Conservation (phyloP, 2,888 invertebrate species). For the Deilephila porcellus region DNA sequence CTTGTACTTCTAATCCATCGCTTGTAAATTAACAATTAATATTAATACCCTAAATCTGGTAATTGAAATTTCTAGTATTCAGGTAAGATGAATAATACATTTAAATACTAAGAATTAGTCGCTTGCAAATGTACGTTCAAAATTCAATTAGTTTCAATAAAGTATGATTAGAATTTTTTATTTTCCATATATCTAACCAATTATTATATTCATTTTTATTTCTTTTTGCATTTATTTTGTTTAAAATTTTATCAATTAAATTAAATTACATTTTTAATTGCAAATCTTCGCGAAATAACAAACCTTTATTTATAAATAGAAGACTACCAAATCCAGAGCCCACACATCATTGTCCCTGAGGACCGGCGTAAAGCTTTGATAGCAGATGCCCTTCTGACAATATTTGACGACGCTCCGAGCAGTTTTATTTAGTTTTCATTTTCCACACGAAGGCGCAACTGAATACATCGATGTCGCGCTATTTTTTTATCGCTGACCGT, state of each 20-base stretch:
- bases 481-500: conserved; percentile 42
- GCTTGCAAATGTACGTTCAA: background rate
- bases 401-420: conserved; percentile 58
- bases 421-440: conserved; percentile 72
- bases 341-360: conserved; percentile 30
- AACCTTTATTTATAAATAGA: conserved; percentile 20
- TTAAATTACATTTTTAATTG: too few relatives aligned
- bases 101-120: background rate
- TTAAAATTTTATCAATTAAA: too few relatives aligned
- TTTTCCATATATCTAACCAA: too few relatives aligned
- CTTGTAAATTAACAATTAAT: background rate
- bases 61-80: background rate
- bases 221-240: too few relatives aligned
- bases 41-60: background rate
- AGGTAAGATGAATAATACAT: background rate
- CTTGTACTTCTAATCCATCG: background rate
- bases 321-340: conserved; percentile 25
- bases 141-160: background rate
- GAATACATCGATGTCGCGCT: conserved; percentile 37
- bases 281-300: too few relatives aligned
- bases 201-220: too few relatives aligned
- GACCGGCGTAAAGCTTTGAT: conserved; percentile 64
- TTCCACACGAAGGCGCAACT: conserved; percentile 51
- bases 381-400: conserved; percentile 63
- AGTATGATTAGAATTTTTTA: too few relatives aligned